Percentiles rank a stretch among this genome's conserved stretches.
These are phyloP conservation scores for Menidia menidia DNA, from an alignment of 2,797 vertebrate species.

Conservation along the genomic window DNA sequence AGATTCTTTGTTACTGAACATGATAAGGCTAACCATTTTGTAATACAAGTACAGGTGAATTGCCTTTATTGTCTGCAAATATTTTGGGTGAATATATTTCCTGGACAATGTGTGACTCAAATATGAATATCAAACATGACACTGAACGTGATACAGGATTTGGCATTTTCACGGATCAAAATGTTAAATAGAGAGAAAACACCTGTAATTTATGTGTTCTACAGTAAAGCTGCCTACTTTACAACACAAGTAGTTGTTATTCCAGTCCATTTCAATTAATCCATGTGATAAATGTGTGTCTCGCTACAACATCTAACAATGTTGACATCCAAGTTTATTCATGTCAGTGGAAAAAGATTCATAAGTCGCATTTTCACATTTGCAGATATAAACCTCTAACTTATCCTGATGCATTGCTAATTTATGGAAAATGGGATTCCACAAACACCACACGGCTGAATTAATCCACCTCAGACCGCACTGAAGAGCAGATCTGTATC, in stretches of 20 bases:
- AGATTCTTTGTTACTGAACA: not conserved
- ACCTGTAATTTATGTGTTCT: too few species aligned
- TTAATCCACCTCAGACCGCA: conserved; percentile 17
- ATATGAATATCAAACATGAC: not conserved
- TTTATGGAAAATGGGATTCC: not conserved
- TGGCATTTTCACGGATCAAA: not conserved
- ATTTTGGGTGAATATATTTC: not conserved
- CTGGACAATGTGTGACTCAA: not conserved
- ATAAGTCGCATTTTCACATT: not conserved
- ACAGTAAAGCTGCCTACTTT: too few species aligned
- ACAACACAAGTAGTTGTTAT: too few species aligned
- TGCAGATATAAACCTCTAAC: conserved; percentile 5
- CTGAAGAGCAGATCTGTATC: conserved; percentile 1
- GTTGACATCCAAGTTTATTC: too few species aligned
- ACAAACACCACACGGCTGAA: not conserved
- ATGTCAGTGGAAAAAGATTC: too few species aligned
- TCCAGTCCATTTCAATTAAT: too few species aligned
- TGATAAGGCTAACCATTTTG: not conserved
- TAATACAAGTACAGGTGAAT: not conserved
- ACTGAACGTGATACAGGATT: not conserved
- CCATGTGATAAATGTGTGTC: too few species aligned
- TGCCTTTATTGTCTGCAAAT: too few species aligned
- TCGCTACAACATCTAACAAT: too few species aligned
- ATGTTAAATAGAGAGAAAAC: not conserved
- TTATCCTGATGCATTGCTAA: not conserved